These are phyloP conservation scores for Dasypolia templi DNA, from an alignment of 2,888 invertebrate species.

Conservation along the genomic window DNA sequence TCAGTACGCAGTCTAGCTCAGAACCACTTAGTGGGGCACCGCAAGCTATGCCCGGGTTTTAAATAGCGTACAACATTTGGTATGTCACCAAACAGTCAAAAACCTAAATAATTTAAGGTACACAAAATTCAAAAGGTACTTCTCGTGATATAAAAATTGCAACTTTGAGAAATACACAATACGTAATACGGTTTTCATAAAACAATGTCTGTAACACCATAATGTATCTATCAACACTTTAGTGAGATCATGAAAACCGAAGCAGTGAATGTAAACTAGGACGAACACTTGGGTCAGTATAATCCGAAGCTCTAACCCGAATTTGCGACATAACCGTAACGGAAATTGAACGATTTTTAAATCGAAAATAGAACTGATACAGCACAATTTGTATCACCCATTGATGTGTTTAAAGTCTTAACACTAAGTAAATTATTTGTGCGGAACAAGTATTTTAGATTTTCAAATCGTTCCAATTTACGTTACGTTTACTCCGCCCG, in stretches of 20 bases:
- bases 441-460: background rate
- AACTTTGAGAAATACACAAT: background rate
- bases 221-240: background rate
- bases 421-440: too few relatives aligned
- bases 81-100: background rate
- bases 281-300: background rate
- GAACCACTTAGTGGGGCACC: slow-evolving; percentile 33
- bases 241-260: too few relatives aligned
- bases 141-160: background rate
- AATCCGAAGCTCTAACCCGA: background rate
- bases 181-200: background rate
- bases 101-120: background rate
- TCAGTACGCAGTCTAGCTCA: slow-evolving; percentile 1
- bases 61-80: slow-evolving; percentile 24
- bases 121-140: background rate
- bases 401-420: background rate
- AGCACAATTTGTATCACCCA: background rate
- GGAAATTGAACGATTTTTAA: background rate
- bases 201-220: background rate
- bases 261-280: background rate
- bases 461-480: background rate
- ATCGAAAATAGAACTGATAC: background rate
- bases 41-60: slow-evolving; percentile 20
- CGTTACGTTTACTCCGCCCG: background rate
- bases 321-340: background rate